Evolutionary conservation across 2,888 invertebrate species (phyloP).

Genomic region (Chironomus tentans): DNA sequence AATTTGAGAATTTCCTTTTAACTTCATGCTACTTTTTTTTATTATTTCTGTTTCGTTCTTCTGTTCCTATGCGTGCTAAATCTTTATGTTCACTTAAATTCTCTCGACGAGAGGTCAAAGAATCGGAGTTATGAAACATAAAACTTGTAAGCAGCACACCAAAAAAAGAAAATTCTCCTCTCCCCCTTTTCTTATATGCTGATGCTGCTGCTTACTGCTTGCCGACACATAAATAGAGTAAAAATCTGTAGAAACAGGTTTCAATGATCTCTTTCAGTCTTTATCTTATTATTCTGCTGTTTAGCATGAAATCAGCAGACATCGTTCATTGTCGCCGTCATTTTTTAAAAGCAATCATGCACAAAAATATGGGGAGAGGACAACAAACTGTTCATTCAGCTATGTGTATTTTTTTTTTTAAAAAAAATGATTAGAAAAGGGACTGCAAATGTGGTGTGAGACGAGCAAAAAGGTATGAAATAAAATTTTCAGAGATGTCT

Average conservation of each 20-base stretch:
- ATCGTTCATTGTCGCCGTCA: background rate
- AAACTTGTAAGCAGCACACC: too few species aligned
- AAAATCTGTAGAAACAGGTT: constrained; percentile 1
- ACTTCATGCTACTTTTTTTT: background rate
- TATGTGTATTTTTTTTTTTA: too few species aligned
- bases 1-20: constrained; percentile 1
- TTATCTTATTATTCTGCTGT: background rate
- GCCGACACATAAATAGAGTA: background rate
- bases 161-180: background rate
- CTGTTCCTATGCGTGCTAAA: background rate
- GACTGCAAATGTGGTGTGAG: too few species aligned
- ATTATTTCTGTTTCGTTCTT: background rate
- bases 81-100: too few species aligned
- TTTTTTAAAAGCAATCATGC: background rate
- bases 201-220: too few species aligned
- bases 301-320: background rate
- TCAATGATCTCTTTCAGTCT: background rate
- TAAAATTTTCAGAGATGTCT: too few species aligned
- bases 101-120: background rate
- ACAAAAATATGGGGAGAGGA: background rate
- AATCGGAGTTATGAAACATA: background rate
- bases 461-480: too few species aligned
- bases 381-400: background rate
- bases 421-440: too few species aligned
- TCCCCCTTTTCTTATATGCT: background rate